phyloP scores from a whole-genome alignment of 1,140 invertebrate genomes.

The Aethina tumida region DNA sequence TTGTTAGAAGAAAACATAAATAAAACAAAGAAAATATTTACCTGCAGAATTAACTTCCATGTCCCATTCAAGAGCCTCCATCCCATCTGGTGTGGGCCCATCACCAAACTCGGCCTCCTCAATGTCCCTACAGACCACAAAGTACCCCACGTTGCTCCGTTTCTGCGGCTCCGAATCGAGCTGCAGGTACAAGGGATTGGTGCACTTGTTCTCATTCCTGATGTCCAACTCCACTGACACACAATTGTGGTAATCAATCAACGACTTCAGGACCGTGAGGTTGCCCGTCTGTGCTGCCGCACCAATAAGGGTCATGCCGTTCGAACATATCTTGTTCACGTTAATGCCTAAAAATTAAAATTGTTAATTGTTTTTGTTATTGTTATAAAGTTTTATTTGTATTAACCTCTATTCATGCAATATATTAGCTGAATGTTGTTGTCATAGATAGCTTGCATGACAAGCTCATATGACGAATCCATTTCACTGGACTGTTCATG shows the following conservation, averaged over 20 bases:
- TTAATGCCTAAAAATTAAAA: conserved; percentile 35
- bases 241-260: conserved; percentile 32
- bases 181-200: conserved; percentile 22
- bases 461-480: conserved; percentile 25
- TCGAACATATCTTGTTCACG: conserved; percentile 38
- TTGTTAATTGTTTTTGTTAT: conserved; percentile 6
- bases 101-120: conserved; percentile 36
- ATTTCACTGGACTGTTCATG: too few relatives aligned
- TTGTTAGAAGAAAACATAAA: too few relatives aligned
- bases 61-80: conserved; percentile 50
- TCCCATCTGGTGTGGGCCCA: conserved; percentile 46
- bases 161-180: conserved; percentile 18
- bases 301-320: conserved; percentile 38
- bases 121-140: conserved; percentile 33
- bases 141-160: conserved; percentile 34
- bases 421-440: conserved; percentile 26
- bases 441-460: conserved; percentile 30
- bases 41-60: conserved; percentile 38
- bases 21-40: too few relatives aligned
- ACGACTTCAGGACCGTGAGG: conserved; percentile 33
- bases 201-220: conserved; percentile 16
- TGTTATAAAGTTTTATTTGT: conserved; percentile 3
- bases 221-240: conserved; percentile 15
- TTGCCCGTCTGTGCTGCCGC: conserved; percentile 40
- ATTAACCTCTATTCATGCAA: conserved; percentile 19